Evolutionary conservation across 1,140 invertebrate species (phyloP), one percentile per base, ranked within the genome.

Genomic region (Venustaconcha ellipsiformis): DNA sequence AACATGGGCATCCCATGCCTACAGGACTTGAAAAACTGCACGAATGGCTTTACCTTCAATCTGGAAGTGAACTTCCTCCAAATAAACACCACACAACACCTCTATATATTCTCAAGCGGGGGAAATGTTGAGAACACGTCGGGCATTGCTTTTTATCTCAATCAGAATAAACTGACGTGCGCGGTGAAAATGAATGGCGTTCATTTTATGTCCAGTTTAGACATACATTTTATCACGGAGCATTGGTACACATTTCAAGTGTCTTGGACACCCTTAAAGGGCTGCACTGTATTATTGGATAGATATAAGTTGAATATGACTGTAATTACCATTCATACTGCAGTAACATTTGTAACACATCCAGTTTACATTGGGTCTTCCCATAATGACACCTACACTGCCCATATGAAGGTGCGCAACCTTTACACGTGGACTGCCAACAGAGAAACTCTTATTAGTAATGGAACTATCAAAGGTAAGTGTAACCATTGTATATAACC

Each of bases 41-140:
- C 66, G 18, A 76, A 76, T 11, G 74, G 74, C 5, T 76, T 76
- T n/a, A 76, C 74, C 48, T 76, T 71, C 26, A 76, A 71, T 60
- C 60, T 76, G 6, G 74, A 70, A 26, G 37, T 76, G 5, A 14
- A 56, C 63, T 76, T 76, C 30, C 70, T 69, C 13, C 48, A 64
- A 20, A 58, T 76, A 15, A 37, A 70, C 37, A n/a, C 56, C 5
- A n/a, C 69, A 37, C 20, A 76, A 37, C 70, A 76, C 56, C 30
- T 62, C 17, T 76, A 76, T n/a, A 71, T 76, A 26, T 12, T 76
- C 1, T 76, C 74, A 2, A 76, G 74, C 30, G 74, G 68, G 5
- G 74, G 74, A 15, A 69, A 70, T 59, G 64, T 48, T n/a, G 57
- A 18, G 4, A 23, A 57, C 5, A 30, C 26, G 6, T 66, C 30